phyloP scores from a whole-genome alignment of 2,888 invertebrate species.

The Campaea margaritaria region DNA sequence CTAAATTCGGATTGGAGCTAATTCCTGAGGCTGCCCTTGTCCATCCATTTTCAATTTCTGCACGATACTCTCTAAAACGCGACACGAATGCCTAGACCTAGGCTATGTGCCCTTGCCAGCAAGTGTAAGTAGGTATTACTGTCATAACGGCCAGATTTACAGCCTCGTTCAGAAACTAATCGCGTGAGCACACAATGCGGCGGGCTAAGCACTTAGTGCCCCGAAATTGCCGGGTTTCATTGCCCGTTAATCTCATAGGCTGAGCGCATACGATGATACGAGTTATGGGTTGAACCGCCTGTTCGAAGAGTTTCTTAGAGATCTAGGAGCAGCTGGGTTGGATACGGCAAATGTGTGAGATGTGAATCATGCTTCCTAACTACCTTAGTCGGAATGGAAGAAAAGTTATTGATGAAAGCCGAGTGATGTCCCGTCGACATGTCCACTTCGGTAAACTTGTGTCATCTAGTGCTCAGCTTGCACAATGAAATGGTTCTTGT shows the following conservation, averaged over 20 bases:
- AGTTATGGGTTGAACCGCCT: constrained; percentile 12
- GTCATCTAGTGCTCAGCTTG: too few species aligned
- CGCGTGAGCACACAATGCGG: constrained; percentile 35
- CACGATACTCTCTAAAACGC: background rate
- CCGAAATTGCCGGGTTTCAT: constrained; percentile 30
- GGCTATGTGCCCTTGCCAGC: constrained; percentile 2
- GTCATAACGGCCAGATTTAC: constrained; percentile 31
- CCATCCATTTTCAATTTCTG: too few species aligned
- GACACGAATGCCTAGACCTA: background rate
- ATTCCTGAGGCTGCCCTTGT: too few species aligned
- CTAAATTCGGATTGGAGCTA: too few species aligned
- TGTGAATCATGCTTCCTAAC: background rate
- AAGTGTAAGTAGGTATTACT: constrained; percentile 3
- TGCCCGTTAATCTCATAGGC: constrained; percentile 30
- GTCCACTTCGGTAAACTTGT: too few species aligned
- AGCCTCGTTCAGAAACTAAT: constrained; percentile 33
- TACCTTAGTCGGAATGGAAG: too few species aligned
- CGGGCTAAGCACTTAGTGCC: constrained; percentile 17
- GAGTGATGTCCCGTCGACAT: too few species aligned
- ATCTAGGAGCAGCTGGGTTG: background rate
- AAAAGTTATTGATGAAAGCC: too few species aligned
- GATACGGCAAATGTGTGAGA: background rate
- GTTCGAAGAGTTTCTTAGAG: constrained; percentile 3
- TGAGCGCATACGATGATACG: constrained; percentile 19
- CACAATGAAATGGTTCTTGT: too few species aligned